Percentiles rank a stretch among this genome's conserved stretches.
These are phyloP conservation scores for Drosophila pandora DNA, from an alignment of 1,140 invertebrate genomes.

Conservation along the genomic window DNA sequence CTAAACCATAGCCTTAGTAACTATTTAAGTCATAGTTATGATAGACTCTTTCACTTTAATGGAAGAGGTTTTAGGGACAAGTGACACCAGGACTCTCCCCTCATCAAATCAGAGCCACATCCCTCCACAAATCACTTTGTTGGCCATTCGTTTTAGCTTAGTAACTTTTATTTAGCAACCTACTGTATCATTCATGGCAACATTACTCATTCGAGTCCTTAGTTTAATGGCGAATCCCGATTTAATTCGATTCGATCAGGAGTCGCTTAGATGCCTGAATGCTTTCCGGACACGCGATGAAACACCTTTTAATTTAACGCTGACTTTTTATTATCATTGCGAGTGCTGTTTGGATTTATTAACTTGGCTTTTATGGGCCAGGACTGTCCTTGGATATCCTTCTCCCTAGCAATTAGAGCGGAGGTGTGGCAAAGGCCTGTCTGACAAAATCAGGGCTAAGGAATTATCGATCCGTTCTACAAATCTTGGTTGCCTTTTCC, in stretches of 20 bases:
- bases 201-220: slow-evolving; percentile 11
- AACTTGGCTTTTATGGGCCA: slow-evolving; percentile 56
- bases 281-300: slow-evolving; percentile 24
- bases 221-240: slow-evolving; percentile 1
- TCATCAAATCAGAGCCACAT: neutral
- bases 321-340: slow-evolving; percentile 69
- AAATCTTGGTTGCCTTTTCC: slow-evolving; percentile 30
- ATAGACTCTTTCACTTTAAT: too few relatives aligned
- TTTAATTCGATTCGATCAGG: neutral
- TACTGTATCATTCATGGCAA: slow-evolving; percentile 45
- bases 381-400: slow-evolving; percentile 9
- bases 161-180: slow-evolving; percentile 17
- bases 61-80: too few relatives aligned
- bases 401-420: neutral
- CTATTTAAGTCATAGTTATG: too few relatives aligned
- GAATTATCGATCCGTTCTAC: slow-evolving; percentile 60
- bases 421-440: too few relatives aligned
- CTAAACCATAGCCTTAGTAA: too few relatives aligned
- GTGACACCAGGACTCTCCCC: too few relatives aligned
- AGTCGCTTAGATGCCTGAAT: slow-evolving; percentile 55
- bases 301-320: slow-evolving; percentile 80
- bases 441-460: neutral
- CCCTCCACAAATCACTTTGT: neutral
- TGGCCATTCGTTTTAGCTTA: neutral
- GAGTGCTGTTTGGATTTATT: slow-evolving; percentile 60